Conservation (phyloP, 2,113 vertebrate species). For the Aptenodytes patagonicus region DNA sequence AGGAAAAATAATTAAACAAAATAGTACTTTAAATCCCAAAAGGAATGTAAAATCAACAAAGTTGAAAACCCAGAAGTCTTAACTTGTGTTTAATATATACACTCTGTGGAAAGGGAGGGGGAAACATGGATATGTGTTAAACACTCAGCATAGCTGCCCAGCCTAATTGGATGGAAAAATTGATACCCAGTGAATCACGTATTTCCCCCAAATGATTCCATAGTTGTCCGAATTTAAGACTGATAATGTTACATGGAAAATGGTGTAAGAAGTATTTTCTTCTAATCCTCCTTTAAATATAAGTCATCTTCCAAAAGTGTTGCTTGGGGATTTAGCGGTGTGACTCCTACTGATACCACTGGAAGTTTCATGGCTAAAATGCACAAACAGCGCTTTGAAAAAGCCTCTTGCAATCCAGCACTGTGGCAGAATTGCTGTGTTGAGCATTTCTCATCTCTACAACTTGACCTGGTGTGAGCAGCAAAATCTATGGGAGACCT, state of each 20-base stretch:
- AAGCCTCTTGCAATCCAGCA: neutral
- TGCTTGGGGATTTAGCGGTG: conserved; percentile 47
- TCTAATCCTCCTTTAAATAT: conserved; percentile 43
- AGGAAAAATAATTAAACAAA: conserved; percentile 60
- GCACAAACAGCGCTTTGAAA: neutral
- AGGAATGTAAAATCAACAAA: conserved; percentile 59
- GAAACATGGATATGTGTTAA: neutral
- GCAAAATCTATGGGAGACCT: neutral
- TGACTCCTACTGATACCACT: conserved; percentile 19
- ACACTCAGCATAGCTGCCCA: neutral
- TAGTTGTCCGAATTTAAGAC: neutral
- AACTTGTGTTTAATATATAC: conserved; percentile 56
- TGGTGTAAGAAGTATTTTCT: conserved; percentile 34
- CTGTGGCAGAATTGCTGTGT: neutral
- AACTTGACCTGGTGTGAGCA: neutral
- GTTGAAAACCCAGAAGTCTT: conserved; percentile 49
- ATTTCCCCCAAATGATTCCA: neutral
- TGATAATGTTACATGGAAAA: conserved; percentile 31
- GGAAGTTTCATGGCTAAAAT: neutral
- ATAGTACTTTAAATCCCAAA: conserved; percentile 36
- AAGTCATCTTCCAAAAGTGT: conserved; percentile 20
- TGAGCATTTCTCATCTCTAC: conserved; percentile 3
- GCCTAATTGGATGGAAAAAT: conserved; percentile 32
- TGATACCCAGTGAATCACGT: conserved; percentile 15
- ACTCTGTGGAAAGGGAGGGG: neutral